phyloP scores from a whole-genome alignment of 2,113 vertebrate genomes.

The Phyllostomus hastatus region DNA sequence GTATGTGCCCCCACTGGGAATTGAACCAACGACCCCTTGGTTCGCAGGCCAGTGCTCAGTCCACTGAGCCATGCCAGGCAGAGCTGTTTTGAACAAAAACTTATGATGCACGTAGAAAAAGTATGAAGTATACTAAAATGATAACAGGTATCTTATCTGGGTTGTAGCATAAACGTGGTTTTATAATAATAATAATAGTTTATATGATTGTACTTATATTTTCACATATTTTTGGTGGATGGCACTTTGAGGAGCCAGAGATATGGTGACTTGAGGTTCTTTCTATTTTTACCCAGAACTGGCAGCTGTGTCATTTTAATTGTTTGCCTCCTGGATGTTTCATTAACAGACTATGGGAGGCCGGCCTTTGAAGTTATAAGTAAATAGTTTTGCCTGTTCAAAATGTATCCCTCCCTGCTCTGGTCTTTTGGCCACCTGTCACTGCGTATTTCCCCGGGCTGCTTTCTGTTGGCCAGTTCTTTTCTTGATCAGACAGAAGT shows the following conservation, averaged over 20 bases:
- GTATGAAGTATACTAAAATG: not conserved
- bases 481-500: not conserved
- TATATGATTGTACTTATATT: not conserved
- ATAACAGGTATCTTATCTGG: not conserved
- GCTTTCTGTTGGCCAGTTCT: not conserved
- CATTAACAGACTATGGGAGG: not conserved
- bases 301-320: not conserved
- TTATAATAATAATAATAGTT: not conserved
- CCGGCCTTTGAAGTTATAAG: not conserved
- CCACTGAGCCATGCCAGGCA: no score
- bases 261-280: not conserved
- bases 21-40: no score
- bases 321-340: not conserved
- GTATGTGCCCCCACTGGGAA: no score
- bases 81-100: not conserved
- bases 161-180: not conserved
- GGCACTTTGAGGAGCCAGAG: not conserved
- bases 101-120: not conserved
- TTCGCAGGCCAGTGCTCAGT: no score
- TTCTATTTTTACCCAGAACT: not conserved
- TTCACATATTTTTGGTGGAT: not conserved
- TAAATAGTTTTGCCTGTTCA: not conserved
- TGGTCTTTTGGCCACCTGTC: not conserved
- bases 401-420: not conserved
- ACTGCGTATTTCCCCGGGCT: not conserved